phyloP scores from a whole-genome alignment of 1,140 invertebrate species.

The Arctopsyche grandis region DNA sequence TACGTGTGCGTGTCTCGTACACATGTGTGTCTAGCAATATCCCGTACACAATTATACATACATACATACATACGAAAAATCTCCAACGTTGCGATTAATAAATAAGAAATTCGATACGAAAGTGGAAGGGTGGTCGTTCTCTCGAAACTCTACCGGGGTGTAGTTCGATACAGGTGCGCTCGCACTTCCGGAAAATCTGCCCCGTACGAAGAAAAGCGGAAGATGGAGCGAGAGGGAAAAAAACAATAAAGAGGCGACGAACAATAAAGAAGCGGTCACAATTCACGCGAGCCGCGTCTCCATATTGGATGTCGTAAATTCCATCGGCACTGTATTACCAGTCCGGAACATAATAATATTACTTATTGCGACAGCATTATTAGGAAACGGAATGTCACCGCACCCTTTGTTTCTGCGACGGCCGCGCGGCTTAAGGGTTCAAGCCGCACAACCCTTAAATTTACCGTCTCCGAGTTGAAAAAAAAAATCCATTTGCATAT shows the following conservation, averaged over 20 bases:
- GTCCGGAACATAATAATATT: constrained; percentile 49
- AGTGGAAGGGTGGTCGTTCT: neutral
- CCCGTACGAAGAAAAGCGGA: neutral
- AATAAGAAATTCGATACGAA: constrained; percentile 5
- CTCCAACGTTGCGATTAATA: neutral
- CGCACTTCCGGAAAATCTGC: neutral
- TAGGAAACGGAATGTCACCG: constrained; percentile 47
- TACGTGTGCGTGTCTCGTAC: neutral
- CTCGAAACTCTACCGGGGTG: neutral
- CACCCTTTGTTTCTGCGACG: neutral
- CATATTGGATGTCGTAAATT: constrained; percentile 53
- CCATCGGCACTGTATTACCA: constrained; percentile 44
- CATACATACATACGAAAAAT: neutral
- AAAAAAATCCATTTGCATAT: too few relatives aligned
- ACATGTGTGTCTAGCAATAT: neutral
- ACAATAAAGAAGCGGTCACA: constrained; percentile 41
- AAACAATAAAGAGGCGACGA: constrained; percentile 48
- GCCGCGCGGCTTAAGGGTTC: neutral
- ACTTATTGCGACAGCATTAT: constrained; percentile 52
- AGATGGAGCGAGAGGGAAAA: too few relatives aligned
- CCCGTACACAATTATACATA: neutral
- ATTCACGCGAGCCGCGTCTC: constrained; percentile 36
- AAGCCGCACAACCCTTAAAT: neutral
- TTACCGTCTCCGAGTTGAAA: neutral
- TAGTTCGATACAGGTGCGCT: neutral